Evolutionary conservation across 2,888 invertebrate genomes (phyloP).

Genomic region (Coenonympha arcania): DNA sequence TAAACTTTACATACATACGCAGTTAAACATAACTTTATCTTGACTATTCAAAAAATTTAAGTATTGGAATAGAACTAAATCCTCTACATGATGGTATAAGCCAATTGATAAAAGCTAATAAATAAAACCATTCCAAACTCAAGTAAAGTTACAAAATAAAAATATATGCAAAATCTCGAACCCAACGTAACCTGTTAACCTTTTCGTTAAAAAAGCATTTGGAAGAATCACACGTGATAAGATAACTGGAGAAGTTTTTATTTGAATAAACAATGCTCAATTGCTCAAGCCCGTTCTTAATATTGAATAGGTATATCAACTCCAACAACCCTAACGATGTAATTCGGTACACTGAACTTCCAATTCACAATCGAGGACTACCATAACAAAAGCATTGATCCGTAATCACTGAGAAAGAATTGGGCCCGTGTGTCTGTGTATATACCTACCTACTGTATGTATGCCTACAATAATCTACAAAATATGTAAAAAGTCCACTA

Average conservation of each 20-base stretch:
- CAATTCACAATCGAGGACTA: background rate
- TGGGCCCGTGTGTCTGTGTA: too few species aligned
- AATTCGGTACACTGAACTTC: background rate
- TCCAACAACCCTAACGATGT: constrained; percentile 12
- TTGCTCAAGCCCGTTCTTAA: constrained; percentile 10
- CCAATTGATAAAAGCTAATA: too few species aligned
- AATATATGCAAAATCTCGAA: background rate
- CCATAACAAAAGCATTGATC: background rate
- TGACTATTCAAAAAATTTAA: too few species aligned
- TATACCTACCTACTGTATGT: too few species aligned
- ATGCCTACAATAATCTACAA: too few species aligned
- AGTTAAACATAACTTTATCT: too few species aligned
- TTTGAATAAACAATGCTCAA: constrained; percentile 18
- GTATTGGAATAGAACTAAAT: too few species aligned
- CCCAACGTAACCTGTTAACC: background rate
- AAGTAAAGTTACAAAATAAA: too few species aligned
- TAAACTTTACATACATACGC: too few species aligned
- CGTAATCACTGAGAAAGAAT: background rate
- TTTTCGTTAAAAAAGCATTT: background rate
- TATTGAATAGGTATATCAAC: constrained; percentile 18
- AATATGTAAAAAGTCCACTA: too few species aligned
- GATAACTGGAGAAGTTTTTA: constrained; percentile 15
- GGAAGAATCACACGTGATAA: constrained; percentile 2
- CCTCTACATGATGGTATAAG: too few species aligned
- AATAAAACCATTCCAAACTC: too few species aligned